Evolutionary conservation across 2,888 invertebrate genomes (phyloP), one percentile per base, ranked within the genome.

Genomic region (Pseudococcus jackbeardsleyi): DNA sequence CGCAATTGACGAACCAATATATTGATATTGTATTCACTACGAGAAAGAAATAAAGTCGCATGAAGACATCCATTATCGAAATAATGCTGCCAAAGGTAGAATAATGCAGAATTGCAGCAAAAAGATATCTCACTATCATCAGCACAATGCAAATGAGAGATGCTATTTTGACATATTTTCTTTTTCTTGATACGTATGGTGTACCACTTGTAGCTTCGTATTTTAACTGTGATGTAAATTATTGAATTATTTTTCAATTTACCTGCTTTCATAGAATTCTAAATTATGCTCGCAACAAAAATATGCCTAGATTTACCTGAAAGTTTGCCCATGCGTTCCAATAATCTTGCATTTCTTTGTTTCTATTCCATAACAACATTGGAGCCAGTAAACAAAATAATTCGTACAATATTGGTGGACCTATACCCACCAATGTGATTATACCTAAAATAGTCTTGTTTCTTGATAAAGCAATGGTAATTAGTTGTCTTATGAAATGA

Each of bases 1-100:
- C n/a, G 42, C 79, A 79, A n/a, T 79, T 79, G 0, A 42, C 15
- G n/a, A 79, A 79, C 79, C 79, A 79, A 42, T 42, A 42, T 3
- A 42, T 19, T 1, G n/a, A 17, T 11, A 42, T 6, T 9, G 1
- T 3, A 46, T 42, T n/a, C 2, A 9, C 2, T n/a, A 42, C 6
- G 11, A n/a, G n/a, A n/a, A 42, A 3, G n/a, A 39, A 42, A 12
- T 68, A 12, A 26, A 22, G 9, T 46, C 46, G n/a, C n/a, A n/a
- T n/a, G n/a, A n/a, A n/a, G n/a, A n/a, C n/a, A n/a, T n/a, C n/a
- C n/a, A n/a, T n/a, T 33, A 33, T 2, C 3, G 26, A 33, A 33
- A 33, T 3, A 1, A 33, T 33, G 26, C 26, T 33, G 26, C 26
- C 11, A 15, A 68, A 68, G 11, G 26, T 26, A 26, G 6, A 26